phyloP scores from a whole-genome alignment of 2,113 vertebrate genomes.

The Sylvia atricapilla region DNA sequence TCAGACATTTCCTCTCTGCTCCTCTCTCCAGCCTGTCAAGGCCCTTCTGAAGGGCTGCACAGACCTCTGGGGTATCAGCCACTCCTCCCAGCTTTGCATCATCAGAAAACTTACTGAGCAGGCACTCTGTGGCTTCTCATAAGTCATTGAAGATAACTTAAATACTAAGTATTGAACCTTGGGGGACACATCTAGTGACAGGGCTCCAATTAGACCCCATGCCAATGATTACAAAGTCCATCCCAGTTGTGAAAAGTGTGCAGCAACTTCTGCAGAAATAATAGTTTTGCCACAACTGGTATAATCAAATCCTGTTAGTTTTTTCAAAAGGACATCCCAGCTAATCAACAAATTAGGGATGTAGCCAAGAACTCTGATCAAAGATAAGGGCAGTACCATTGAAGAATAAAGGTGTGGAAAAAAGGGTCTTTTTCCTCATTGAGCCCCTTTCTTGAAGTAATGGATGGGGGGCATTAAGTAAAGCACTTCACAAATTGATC shows the following conservation, averaged over 20 bases:
- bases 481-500: not conserved
- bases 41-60: not conserved
- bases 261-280: not conserved
- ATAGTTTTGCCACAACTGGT: not conserved
- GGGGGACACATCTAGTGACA: not conserved
- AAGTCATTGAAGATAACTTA: not conserved
- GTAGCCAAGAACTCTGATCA: not conserved
- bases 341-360: not conserved
- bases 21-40: not conserved
- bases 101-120: not conserved
- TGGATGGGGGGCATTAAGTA: not conserved
- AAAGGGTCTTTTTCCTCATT: not conserved
- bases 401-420: not conserved
- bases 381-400: not conserved
- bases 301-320: not conserved
- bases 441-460: not conserved
- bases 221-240: not conserved
- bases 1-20: not conserved
- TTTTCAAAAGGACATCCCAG: not conserved
- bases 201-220: not conserved
- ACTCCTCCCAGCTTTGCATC: not conserved
- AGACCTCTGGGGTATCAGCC: accelerated
- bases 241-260: not conserved
- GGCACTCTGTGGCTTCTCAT: not conserved
- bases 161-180: not conserved